Evolutionary conservation across 2,797 vertebrate genomes (phyloP).

Genomic region (Oreonectes daqikongensis): DNA sequence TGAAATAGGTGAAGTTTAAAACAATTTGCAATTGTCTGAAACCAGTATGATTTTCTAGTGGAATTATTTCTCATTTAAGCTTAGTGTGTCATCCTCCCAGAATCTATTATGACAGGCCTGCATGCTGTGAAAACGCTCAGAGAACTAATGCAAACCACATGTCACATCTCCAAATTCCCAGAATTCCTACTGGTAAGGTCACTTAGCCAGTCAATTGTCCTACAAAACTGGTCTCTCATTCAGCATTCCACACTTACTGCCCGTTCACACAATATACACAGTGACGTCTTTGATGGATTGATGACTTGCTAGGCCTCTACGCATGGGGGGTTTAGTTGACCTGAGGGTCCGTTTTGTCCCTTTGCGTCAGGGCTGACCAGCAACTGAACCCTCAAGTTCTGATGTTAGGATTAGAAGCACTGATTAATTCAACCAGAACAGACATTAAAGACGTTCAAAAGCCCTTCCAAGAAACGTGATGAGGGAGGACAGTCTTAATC

Average conservation of each 20-base stretch:
- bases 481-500: conserved; percentile 11
- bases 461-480: conserved; percentile 6
- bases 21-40: background rate
- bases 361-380: conserved; percentile 47
- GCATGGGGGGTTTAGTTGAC: conserved; percentile 36
- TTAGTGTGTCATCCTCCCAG: conserved; percentile 41
- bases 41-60: conserved; percentile 4
- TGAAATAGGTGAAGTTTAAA: too few relatives aligned
- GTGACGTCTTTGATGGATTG: conserved; percentile 48
- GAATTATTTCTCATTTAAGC: conserved; percentile 43
- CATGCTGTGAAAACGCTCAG: conserved; percentile 15
- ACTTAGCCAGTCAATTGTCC: conserved; percentile 53
- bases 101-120: conserved; percentile 19
- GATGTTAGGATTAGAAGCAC: conserved; percentile 34
- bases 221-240: conserved; percentile 33
- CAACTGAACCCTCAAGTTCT: conserved; percentile 40
- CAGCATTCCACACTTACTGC: conserved; percentile 35
- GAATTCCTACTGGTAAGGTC: conserved; percentile 73
- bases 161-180: conserved; percentile 70
- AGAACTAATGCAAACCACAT: conserved; percentile 71
- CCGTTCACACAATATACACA: conserved; percentile 44
- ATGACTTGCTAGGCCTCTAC: conserved; percentile 24
- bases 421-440: conserved; percentile 42
- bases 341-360: conserved; percentile 20
- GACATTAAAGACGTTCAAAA: conserved; percentile 32